These are phyloP conservation scores for Ormyrus thymus DNA, from an alignment of 2,888 invertebrate genomes.

Conservation along the genomic window DNA sequence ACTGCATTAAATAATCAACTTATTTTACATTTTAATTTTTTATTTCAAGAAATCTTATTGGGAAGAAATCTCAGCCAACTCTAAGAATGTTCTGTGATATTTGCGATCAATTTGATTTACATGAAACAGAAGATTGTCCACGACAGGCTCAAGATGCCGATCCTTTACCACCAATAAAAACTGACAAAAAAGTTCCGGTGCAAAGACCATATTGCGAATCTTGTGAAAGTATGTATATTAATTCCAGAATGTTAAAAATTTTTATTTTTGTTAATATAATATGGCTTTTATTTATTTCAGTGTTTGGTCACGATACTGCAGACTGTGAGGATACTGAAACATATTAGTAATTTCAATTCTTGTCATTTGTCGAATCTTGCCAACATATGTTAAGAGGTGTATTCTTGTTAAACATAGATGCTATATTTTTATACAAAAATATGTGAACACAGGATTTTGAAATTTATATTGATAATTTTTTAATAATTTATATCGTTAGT, in stretches of 20 bases:
- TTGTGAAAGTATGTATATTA: slow-evolving; percentile 85
- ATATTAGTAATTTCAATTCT: slow-evolving; percentile 76
- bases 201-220: slow-evolving; percentile 91
- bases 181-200: slow-evolving; percentile 64
- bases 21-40: slow-evolving; percentile 8
- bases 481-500: slow-evolving; percentile 42
- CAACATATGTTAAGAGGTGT: slow-evolving; percentile 30
- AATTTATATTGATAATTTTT: slow-evolving; percentile 34
- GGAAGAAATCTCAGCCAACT: slow-evolving; percentile 76
- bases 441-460: slow-evolving; percentile 16
- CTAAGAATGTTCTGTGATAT: slow-evolving; percentile 97
- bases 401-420: slow-evolving; percentile 49
- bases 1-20: too few species aligned
- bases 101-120: slow-evolving; percentile 96
- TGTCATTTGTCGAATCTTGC: slow-evolving; percentile 47
- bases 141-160: slow-evolving; percentile 82
- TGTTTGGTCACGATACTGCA: slow-evolving; percentile 91
- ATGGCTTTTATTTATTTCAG: slow-evolving; percentile 77
- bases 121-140: slow-evolving; percentile 98
- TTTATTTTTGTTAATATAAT: slow-evolving; percentile 33
- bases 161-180: slow-evolving; percentile 73
- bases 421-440: slow-evolving; percentile 55
- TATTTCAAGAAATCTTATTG: slow-evolving; percentile 66
- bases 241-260: not conserved
- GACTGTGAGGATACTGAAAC: slow-evolving; percentile 92